phyloP scores from a whole-genome alignment of 2,888 invertebrate genomes.

The Lochmaea capreae region DNA sequence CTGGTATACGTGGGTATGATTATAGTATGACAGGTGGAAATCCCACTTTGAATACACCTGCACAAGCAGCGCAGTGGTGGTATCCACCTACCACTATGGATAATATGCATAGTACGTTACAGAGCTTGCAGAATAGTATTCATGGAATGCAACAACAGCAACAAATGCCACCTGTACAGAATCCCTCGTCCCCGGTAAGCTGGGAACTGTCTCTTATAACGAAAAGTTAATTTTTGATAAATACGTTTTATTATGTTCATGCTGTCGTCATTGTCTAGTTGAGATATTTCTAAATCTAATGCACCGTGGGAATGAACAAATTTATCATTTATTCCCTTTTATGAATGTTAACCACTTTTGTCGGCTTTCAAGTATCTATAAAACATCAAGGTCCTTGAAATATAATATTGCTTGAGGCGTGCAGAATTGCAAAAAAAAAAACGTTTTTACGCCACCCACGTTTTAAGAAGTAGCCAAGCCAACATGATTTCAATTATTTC shows the following conservation, averaged over 20 bases:
- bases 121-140: slow-evolving; percentile 61
- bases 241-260: no score
- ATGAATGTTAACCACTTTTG: no score
- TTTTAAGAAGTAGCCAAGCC: no score
- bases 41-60: slow-evolving; percentile 64
- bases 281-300: not conserved
- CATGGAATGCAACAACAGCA: slow-evolving; percentile 52
- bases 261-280: not conserved
- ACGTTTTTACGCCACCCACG: no score
- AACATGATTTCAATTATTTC: no score
- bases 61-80: slow-evolving; percentile 78
- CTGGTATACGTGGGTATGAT: slow-evolving; percentile 73
- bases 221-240: no score
- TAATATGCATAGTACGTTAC: slow-evolving; percentile 73
- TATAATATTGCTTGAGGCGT: no score
- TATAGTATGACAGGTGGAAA: slow-evolving; percentile 68
- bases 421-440: no score
- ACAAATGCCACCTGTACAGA: slow-evolving; percentile 63
- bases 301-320: no score
- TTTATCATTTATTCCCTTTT: no score
- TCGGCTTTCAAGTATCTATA: no score
- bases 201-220: slow-evolving; percentile 20
- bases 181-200: slow-evolving; percentile 64
- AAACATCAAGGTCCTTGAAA: no score
- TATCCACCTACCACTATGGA: slow-evolving; percentile 74